Base-by-base conservation (phyloP, 2,113 vertebrate species). In the Podiceps cristatus region DNA sequence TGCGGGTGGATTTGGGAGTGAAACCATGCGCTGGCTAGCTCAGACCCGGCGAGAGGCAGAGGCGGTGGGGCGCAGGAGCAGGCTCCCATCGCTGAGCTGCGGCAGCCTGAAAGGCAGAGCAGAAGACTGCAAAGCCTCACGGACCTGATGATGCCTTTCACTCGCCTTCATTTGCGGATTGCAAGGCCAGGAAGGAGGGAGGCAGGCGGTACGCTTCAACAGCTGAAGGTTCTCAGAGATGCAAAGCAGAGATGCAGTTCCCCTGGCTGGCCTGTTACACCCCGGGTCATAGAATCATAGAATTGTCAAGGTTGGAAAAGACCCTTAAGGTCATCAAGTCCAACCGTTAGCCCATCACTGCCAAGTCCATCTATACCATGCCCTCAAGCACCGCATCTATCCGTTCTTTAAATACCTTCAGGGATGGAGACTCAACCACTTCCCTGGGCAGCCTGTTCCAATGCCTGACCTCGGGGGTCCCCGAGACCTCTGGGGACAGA, bases 51-150 rank as follows among this genome's bases (percentile, higher is more conserved):
- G 53, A 85, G 59, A 76, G n/a, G 55, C 64, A 28, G 37, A 42
- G 42, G 31, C 0, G 2, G 18, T 2, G 13, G 23, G 24, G n/a
- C 33, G 49, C 49, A 62, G 83, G 13, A 62, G 12, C 49, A 23
- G 40, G 14, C 13, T 79, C 74, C 29, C 1, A 0, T 15, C 23
- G 45, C 14, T 0, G 0, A 58, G 59, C 49, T 55, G 50, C 90
- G 40, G 71, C 40, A 88, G 55, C 25, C 79, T 7, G 0, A 74
- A 66, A 60, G 66, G 56, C 80, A 89, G 37, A 91, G 31, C 35
- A 66, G 56, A 55, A 50, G 50, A 37, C 40, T 74, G 5, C 23
- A 50, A 91, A 93, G 75, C 35, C 52, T 18, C 69, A 31, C 3
- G 1, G 28, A 19, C 40, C 12, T 75, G 44, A 72, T 71, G 35